Conservation (phyloP, 2,888 invertebrate genomes). For the Heliconius charithonia region DNA sequence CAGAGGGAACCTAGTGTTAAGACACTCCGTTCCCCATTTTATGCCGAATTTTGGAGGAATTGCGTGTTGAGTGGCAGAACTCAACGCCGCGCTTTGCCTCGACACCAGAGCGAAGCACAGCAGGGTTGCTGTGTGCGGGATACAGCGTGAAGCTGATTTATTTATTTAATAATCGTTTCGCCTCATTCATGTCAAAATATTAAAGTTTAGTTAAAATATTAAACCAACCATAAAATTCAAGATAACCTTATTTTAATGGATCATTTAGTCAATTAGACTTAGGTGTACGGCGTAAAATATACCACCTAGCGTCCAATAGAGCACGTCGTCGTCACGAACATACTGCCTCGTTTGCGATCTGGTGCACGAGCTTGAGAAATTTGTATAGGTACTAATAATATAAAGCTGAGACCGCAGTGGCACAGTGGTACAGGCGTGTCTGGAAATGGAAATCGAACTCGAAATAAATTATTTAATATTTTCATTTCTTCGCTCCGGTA, state of each 20-base stretch:
- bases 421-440: too few relatives aligned
- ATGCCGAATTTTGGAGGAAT: too few relatives aligned
- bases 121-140: too few relatives aligned
- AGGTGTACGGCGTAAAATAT: conserved; percentile 28
- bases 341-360: conserved; percentile 28
- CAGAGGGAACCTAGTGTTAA: too few relatives aligned
- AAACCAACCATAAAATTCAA: not conserved
- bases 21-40: too few relatives aligned
- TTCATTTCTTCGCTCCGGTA: too few relatives aligned
- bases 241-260: conserved; percentile 25
- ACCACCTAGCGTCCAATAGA: conserved; percentile 15
- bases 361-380: conserved; percentile 26
- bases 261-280: conserved; percentile 14
- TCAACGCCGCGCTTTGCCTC: too few relatives aligned
- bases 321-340: conserved; percentile 22
- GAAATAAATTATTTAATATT: too few relatives aligned
- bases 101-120: too few relatives aligned
- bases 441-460: too few relatives aligned
- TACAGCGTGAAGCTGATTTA: too few relatives aligned
- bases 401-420: not conserved
- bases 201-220: conserved; percentile 8
- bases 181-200: not conserved
- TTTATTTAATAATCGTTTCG: not conserved
- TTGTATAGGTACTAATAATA: not conserved
- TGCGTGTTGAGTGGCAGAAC: too few relatives aligned